phyloP scores from a whole-genome alignment of 2,888 invertebrate genomes.

The Trissolcus brochymenae region DNA sequence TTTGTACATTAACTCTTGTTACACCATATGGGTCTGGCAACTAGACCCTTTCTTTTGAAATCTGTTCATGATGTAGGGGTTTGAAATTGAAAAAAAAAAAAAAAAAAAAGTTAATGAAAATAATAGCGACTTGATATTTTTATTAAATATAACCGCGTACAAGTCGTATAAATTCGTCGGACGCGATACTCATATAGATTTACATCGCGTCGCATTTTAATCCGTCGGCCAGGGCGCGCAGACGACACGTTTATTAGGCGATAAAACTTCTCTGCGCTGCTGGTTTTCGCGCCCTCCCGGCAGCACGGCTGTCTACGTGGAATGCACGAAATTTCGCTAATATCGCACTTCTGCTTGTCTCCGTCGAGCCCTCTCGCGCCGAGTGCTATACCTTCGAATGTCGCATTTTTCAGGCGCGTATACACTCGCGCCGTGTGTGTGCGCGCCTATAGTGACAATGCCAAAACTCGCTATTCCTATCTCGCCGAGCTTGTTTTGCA shows the following conservation, averaged over 20 bases:
- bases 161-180: too few species aligned
- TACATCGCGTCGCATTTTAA: slow-evolving; percentile 71
- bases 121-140: too few species aligned
- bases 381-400: slow-evolving; percentile 40
- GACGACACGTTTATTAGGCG: slow-evolving; percentile 74
- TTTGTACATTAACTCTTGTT: too few species aligned
- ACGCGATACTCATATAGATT: slow-evolving; percentile 60
- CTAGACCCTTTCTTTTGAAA: too few species aligned
- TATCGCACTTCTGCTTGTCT: slow-evolving; percentile 61
- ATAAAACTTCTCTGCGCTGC: slow-evolving; percentile 70
- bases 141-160: too few species aligned
- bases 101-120: too few species aligned
- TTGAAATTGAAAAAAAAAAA: too few species aligned
- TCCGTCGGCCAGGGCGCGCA: slow-evolving; percentile 66
- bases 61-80: too few species aligned
- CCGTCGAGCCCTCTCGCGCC: slow-evolving; percentile 35
- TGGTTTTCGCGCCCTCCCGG: slow-evolving; percentile 58
- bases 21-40: too few species aligned
- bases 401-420: slow-evolving; percentile 50
- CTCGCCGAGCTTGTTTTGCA: slow-evolving; percentile 58
- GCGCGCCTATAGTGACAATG: slow-evolving; percentile 18
- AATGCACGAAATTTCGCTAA: slow-evolving; percentile 71
- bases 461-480: slow-evolving; percentile 39
- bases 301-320: slow-evolving; percentile 63
- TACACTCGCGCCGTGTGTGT: slow-evolving; percentile 14